Evolutionary conservation across 2,888 invertebrate species (phyloP), one percentile per base, ranked within the genome.

Genomic region (Pollenia griseotomentosa): DNA sequence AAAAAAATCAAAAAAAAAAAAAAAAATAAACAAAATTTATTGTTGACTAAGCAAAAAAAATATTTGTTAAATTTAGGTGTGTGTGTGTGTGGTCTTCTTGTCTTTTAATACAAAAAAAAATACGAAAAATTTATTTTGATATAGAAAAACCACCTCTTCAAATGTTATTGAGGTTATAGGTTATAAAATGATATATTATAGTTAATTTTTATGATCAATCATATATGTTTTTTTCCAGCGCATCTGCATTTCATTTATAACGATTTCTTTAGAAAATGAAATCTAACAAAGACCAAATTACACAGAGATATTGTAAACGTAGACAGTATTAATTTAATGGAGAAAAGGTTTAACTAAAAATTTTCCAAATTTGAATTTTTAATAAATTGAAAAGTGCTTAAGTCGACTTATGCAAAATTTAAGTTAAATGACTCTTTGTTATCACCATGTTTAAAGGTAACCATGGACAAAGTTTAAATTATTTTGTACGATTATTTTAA

Each of bases 111-210:
- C 19, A 53, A 53, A 23, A 40, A 46, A 40, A 51, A 59, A 51
- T 51, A 33, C 16, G 46, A 78, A 75, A 82, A 74, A 71, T 40
- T 70, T 77, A 59, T 59, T 77, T 83, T 83, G 46, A 61, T 70
- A 55, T 63, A 53, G 46, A 70, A 83, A 70, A 83, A 46, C 9
- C 61, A 70, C 53, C 42, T 9, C 53, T 63, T 61, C 53, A 61
- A 61, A 83, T 33, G 10, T 53, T 61, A 63, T 53, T 70, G 77
- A 55, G 83, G 53, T 77, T 61, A 14, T 19, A 70, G 83, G 83
- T 83, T 77, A 83, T 63, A 55, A 83, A 70, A 70, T 83, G 83
- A 83, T 83, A 70, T 77, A 83, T 83, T 70, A 70, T 83, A 53
- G 23, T 63, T 70, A 23, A 63, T 55, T 61, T 63, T 44, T 53